Evolutionary conservation across 2,113 vertebrate genomes (phyloP), one percentile per base, ranked within the genome.

Genomic region (Halichoeres trimaculatus): DNA sequence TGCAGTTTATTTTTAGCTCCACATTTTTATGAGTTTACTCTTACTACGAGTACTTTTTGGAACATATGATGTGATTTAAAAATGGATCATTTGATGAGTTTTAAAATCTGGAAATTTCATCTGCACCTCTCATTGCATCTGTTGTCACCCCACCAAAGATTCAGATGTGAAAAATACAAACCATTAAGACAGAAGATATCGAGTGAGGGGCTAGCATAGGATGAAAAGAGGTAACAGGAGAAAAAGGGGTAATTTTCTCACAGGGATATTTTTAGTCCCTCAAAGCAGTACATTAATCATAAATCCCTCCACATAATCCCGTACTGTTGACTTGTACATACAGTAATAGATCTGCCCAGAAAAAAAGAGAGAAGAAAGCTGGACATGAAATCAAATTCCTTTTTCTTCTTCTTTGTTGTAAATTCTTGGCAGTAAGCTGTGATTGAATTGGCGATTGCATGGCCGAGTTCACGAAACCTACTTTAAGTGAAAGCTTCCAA

Each of bases 341-440:
- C 74, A 86, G 81, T 79, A 82, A 85, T 81, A 73, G 73, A 84
- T 83, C 80, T 79, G 76, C 68, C 55, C 56, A 74, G 67, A 73
- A 85, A 70, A 84, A 84, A 72, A 91, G 85, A 84, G 74, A 85
- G 70, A 84, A 84, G 74, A 91, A 87, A 84, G 74, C 77, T 73
- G 62, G 60, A 84, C 63, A 57, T 85, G 74, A 81, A 88, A 85
- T 80, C 58, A n/a, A 85, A 80, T 73, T 87, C 80, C 67, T 70
- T 76, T 56, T 61, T 12, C 20, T 58, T 68, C 71, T 64, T 68
- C 78, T 88, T 83, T 88, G 77, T 84, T 79, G 66, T 82, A 77
- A 71, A 86, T 64, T 84, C 53, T 68, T 89, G 90, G 74, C 83
- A 51, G 76, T 41, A 30, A 54, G 41, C 38, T 0, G 56, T 88